Evolutionary conservation across 2,888 invertebrate species (phyloP).

Genomic region (Acleris holmiana): DNA sequence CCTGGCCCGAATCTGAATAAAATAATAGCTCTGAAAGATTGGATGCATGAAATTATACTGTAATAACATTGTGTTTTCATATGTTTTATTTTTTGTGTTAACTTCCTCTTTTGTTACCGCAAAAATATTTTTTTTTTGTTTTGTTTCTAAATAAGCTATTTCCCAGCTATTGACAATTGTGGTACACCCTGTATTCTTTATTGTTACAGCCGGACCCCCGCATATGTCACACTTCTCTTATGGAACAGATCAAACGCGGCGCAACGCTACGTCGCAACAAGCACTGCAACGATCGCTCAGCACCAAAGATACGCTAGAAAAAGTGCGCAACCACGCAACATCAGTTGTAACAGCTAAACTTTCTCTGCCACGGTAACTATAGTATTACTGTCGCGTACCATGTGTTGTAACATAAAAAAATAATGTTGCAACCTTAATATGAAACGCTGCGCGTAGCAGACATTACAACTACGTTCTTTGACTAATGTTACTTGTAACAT

Average conservation of each 20-base stretch:
- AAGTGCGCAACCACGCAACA: neutral
- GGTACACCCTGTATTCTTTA: neutral
- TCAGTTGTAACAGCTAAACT: neutral
- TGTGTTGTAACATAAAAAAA: neutral
- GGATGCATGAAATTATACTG: no score
- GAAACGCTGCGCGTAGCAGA: constrained; percentile 2
- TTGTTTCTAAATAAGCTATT: no score
- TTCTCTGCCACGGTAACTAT: neutral
- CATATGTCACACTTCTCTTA: constrained; percentile 93
- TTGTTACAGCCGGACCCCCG: constrained; percentile 88
- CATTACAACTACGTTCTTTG: neutral
- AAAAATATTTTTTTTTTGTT: no score
- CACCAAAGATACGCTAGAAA: constrained; percentile 91
- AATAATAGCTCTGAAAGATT: no score
- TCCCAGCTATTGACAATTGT: neutral
- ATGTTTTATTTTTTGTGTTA: no score
- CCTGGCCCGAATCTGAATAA: no score
- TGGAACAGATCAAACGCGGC: constrained; percentile 96
- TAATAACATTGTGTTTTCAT: no score
- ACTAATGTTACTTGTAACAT: neutral
- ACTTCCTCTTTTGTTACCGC: no score
- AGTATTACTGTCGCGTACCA: neutral
- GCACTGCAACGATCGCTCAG: constrained; percentile 92
- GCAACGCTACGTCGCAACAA: constrained; percentile 92
- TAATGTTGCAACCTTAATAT: neutral